These are phyloP conservation scores for Bradysia coprophila DNA, from an alignment of 1,140 invertebrate species.

Conservation along the genomic window DNA sequence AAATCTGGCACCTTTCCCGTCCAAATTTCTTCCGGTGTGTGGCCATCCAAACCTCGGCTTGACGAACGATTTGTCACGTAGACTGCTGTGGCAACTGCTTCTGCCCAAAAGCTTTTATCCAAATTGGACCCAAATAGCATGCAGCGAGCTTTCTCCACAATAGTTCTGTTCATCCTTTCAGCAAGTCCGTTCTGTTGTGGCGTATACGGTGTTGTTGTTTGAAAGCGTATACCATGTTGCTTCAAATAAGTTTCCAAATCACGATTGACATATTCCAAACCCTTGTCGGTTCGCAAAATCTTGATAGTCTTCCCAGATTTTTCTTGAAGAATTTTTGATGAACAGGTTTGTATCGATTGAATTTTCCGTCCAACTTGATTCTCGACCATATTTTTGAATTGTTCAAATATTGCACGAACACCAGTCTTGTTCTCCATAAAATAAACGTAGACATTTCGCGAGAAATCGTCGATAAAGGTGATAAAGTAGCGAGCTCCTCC, in stretches of 20 bases:
- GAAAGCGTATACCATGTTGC: slow-evolving; percentile 4
- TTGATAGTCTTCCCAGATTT: too few species aligned
- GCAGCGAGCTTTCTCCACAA: slow-evolving; percentile 11
- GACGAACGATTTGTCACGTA: slow-evolving; percentile 5
- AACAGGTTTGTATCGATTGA: too few species aligned
- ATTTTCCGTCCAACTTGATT: slow-evolving; percentile 9
- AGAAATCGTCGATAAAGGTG: slow-evolving; percentile 17
- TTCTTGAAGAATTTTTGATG: too few species aligned
- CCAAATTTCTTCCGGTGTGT: slow-evolving; percentile 15
- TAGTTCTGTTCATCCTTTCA: slow-evolving; percentile 14
- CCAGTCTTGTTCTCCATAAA: slow-evolving; percentile 15
- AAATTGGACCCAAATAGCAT: slow-evolving; percentile 14
- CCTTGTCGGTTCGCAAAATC: slow-evolving; percentile 14
- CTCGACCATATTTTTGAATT: slow-evolving; percentile 14
- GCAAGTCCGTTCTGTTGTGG: slow-evolving; percentile 18
- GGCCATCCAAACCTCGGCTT: slow-evolving; percentile 5
- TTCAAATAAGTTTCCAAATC: slow-evolving; percentile 3
- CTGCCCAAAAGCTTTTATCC: slow-evolving; percentile 23
- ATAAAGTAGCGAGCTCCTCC: slow-evolving; percentile 11
- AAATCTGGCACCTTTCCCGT: slow-evolving; percentile 11
- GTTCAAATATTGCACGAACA: slow-evolving; percentile 11
- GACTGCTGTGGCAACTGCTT: slow-evolving; percentile 20
- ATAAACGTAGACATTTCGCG: slow-evolving; percentile 11
- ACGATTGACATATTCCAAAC: slow-evolving; percentile 10
- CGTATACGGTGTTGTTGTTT: slow-evolving; percentile 12